A percentile compares a stretch with the other conserved stretches of the same genome.
These are phyloP conservation scores for Promerops cafer DNA, from an alignment of 2,113 vertebrate genomes.

Conservation along the genomic window DNA sequence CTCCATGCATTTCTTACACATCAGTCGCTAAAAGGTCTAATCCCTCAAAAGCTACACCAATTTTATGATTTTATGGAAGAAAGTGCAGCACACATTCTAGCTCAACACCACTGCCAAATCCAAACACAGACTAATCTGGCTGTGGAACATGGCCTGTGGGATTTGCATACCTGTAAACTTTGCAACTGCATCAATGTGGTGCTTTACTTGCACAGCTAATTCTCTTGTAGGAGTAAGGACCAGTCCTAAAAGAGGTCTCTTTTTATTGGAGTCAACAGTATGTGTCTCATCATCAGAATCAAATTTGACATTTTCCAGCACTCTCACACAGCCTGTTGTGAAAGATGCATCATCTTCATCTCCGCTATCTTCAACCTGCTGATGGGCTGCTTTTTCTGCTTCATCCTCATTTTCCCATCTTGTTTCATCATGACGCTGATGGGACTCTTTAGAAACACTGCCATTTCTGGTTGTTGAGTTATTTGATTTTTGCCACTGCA, in stretches of 20 bases:
- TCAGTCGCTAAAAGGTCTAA: neutral
- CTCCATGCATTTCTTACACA: neutral
- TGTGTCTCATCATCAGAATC: neutral
- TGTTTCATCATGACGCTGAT: neutral
- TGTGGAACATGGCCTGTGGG: neutral
- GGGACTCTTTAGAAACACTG: neutral
- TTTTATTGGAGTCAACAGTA: neutral
- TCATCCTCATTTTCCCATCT: conserved; percentile 12
- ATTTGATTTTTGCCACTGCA: conserved; percentile 80
- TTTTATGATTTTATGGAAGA: neutral
- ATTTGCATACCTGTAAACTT: conserved; percentile 83
- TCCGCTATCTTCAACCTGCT: neutral
- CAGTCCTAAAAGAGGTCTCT: conserved; percentile 84
- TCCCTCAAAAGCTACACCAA: neutral
- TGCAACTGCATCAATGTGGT: conserved; percentile 90
- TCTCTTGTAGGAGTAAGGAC: conserved; percentile 94
- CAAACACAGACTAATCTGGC: neutral
- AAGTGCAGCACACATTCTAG: neutral
- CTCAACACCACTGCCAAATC: neutral
- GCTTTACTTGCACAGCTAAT: conserved; percentile 93
- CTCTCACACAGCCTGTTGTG: conserved; percentile 48
- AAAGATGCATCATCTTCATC: conserved; percentile 17
- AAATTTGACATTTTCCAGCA: conserved; percentile 49
- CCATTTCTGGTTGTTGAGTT: neutral
- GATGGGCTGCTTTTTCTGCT: neutral